Conservation (phyloP, 2,113 vertebrate genomes). For the Dicerorhinus sumatrensis region DNA sequence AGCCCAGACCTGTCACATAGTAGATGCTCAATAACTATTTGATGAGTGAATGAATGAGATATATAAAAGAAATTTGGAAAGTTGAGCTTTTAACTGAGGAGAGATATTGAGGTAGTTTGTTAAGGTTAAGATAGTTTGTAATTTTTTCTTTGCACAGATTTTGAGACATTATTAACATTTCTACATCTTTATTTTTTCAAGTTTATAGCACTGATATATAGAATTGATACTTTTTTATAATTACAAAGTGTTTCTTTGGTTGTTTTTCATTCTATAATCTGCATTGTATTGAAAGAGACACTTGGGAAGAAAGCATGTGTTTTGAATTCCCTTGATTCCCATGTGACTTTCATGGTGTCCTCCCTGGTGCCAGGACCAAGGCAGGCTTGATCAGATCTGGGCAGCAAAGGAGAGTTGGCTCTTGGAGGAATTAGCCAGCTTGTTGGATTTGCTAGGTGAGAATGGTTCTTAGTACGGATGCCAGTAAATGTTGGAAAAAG, state of each 20-base stretch:
- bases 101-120: background rate
- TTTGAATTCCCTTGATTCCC: background rate
- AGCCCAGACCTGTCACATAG: background rate
- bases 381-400: background rate
- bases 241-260: background rate
- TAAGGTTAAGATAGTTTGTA: background rate
- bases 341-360: background rate
- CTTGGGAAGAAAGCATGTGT: background rate
- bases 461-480: background rate
- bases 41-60: background rate
- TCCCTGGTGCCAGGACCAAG: background rate
- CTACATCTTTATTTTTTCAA: background rate
- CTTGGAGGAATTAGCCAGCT: background rate
- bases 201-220: background rate
- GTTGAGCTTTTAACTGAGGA: background rate
- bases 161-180: conserved; percentile 1
- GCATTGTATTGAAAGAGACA: conserved; percentile 12
- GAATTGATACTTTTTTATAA: background rate
- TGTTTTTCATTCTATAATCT: background rate
- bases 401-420: background rate
- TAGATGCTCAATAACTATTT: background rate
- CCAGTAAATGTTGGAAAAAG: background rate
- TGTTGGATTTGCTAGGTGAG: background rate
- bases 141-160: background rate
- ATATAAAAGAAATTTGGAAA: background rate